Evolutionary conservation across 2,888 invertebrate genomes (phyloP), one percentile per base, ranked within the genome.

Genomic region (Pyrocoelia pectoralis): DNA sequence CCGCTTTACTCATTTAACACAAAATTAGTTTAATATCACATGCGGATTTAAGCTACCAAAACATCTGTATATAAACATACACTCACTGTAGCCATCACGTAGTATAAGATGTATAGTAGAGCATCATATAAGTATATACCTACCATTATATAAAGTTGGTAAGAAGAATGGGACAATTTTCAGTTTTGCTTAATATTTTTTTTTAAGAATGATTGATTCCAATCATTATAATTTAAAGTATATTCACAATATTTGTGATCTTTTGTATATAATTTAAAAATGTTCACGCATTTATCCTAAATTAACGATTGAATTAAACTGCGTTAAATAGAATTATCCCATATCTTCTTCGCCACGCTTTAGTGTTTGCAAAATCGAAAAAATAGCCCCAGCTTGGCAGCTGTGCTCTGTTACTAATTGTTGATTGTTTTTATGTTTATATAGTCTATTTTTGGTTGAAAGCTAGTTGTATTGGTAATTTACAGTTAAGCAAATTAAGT

Each of bases 401-500:
- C 75, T 71, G 73, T 73, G 74, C 76, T 75, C 74, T 79, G 79
- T 79, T 79, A 79, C 76, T 77, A 75, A 78, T 80, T 80, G 81
- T 81, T 81, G 80, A 80, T 81, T 81, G 81, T 81, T 81, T 81
- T 81, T 80, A 81, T 80, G 80, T 81, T 80, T 81, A 80, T 81
- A 81, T 80, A 81, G 81, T 81, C 78, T 81, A 81, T 81, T 81
- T 80, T 80, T 80, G 80, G 80, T 80, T 81, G 79, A 79, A 63
- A 80, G 80, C 79, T 80, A 79, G 77, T 71, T 73, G 74, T 73
- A 75, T 73, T 73, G 74, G 76, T 75, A 74, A 72, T 56, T 66
- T 68, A 68, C 68, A 69, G 62, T 68, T 70, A 68, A 68, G 64
- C 29, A 53, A 68, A 63, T 64, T 65, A 61, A 60, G 15, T 52